phyloP scores from a whole-genome alignment of 2,797 vertebrate species.

The Melanotaenia trifasciata region DNA sequence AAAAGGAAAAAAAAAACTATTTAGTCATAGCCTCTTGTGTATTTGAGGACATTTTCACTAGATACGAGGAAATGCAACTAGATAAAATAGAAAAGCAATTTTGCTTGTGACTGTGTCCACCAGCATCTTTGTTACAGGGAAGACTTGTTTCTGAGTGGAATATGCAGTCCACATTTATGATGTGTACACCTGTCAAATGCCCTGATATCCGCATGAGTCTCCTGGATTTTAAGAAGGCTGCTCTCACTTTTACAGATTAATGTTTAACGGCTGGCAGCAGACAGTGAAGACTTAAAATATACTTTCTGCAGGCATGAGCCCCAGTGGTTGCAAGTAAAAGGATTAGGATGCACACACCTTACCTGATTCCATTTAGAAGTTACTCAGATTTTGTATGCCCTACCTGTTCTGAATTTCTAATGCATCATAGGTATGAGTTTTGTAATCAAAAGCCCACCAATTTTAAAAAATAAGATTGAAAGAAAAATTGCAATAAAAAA shows the following conservation, averaged over 20 bases:
- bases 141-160: neutral
- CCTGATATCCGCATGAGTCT: constrained; percentile 12
- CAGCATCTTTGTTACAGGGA: neutral
- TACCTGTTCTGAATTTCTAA: neutral
- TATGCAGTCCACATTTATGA: neutral
- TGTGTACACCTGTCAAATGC: constrained; percentile 8
- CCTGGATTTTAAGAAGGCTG: neutral
- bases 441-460: too few species aligned
- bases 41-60: constrained; percentile 8
- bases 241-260: neutral
- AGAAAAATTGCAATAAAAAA: neutral
- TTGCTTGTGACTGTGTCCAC: neutral
- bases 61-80: neutral
- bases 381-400: neutral
- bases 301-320: constrained; percentile 6
- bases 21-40: neutral
- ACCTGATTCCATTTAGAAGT: constrained; percentile 11
- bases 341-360: neutral
- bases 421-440: neutral
- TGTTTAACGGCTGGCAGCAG: constrained; percentile 15
- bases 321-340: neutral
- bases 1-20: neutral
- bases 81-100: neutral
- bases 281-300: constrained; percentile 19
- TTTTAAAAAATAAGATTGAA: neutral